These are phyloP conservation scores for Eupithecia exiguata DNA, from an alignment of 2,888 invertebrate genomes.

Conservation along the genomic window DNA sequence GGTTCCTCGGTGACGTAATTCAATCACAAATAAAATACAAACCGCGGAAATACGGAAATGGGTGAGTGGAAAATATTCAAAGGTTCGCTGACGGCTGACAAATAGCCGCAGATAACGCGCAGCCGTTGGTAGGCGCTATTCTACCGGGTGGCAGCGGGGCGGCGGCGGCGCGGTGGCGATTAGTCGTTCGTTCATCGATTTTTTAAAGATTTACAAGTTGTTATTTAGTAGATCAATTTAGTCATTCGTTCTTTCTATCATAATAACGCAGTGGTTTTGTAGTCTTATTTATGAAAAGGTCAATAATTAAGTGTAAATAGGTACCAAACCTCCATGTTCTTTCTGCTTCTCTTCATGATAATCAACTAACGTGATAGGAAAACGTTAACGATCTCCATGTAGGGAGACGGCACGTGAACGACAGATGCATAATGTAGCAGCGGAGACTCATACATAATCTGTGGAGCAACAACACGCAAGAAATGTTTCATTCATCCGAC, in stretches of 20 bases:
- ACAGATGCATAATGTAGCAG: constrained; percentile 30
- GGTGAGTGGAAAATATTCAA: constrained; percentile 48
- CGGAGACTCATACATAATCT: constrained; percentile 20
- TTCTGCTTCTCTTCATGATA: constrained; percentile 58
- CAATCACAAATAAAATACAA: constrained; percentile 39
- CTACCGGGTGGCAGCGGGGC: too few species aligned
- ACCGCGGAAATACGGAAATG: constrained; percentile 38
- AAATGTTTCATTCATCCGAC: constrained; percentile 21
- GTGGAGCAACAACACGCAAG: constrained; percentile 6
- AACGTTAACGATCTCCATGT: constrained; percentile 10
- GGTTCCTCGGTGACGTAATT: constrained; percentile 30
- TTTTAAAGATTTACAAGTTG: not conserved
- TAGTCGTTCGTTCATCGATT: not conserved
- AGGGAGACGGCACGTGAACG: not conserved
- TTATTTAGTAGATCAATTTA: not conserved
- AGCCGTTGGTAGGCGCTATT: not conserved
- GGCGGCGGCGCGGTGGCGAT: not conserved
- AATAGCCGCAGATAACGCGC: constrained; percentile 55
- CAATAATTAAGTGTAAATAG: not conserved
- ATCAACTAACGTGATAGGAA: constrained; percentile 52
- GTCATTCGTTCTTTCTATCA: not conserved
- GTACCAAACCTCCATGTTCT: not conserved
- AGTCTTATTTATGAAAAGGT: not conserved
- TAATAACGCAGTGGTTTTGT: not conserved
- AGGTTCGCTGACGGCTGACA: constrained; percentile 53